These are phyloP conservation scores for Aurelia coerulea DNA, from an alignment of 30 jellyfish, hydroid and myxozoan species.

Conservation along the genomic window DNA sequence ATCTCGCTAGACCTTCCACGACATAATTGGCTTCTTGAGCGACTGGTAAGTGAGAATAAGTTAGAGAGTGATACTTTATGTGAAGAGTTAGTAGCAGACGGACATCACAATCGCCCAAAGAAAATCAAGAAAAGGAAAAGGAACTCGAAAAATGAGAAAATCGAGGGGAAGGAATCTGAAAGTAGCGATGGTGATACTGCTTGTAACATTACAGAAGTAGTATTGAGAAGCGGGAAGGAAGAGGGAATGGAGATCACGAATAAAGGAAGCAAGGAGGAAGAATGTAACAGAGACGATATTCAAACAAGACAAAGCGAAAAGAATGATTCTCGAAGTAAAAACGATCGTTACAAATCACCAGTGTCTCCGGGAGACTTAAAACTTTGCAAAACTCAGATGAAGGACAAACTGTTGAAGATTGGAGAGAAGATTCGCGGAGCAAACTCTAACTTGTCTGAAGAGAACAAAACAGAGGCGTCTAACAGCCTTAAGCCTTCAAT, in stretches of 20 bases:
- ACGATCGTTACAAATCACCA: no score
- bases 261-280: no score
- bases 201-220: neutral
- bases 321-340: no score
- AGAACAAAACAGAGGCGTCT: no score
- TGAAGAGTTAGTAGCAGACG: neutral
- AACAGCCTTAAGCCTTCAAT: no score
- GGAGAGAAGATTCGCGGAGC: no score
- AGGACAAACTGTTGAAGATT: no score
- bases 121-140: neutral
- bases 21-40: constrained; percentile 85
- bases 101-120: neutral
- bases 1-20: constrained; percentile 82
- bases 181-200: neutral
- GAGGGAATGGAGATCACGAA: neutral
- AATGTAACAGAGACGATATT: no score
- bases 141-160: neutral
- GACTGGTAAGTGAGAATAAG: constrained; percentile 66
- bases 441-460: no score
- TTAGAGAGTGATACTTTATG: constrained; percentile 32
- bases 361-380: no score
- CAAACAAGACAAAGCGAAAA: no score
- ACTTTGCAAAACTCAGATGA: no score
- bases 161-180: neutral
- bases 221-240: neutral